Evolutionary conservation across 1,140 invertebrate species (phyloP), one percentile per base, ranked within the genome.

Genomic region (Neocloeon triangulifer): DNA sequence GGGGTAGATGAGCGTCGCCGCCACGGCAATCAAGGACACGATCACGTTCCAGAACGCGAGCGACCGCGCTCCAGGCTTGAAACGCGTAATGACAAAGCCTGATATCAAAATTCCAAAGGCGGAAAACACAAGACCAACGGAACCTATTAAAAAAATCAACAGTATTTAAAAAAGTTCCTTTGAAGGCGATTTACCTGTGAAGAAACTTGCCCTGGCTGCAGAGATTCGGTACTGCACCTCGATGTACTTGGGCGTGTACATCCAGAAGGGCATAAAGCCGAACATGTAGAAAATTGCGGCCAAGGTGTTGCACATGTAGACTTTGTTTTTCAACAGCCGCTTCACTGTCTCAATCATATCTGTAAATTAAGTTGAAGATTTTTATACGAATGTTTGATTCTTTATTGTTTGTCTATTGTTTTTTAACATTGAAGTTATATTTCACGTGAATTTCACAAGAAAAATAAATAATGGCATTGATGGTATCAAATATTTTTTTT

Each of bases 121-220:
- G n/a, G 70, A 72, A 47, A 72, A 73, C 3, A 73, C 53, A 15
- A 80, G 48, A 3, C 73, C 71, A 4, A 74, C 68, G 4, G 62
- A 64, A 16, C 27, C 27, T 29, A 17, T 14, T 5, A 29, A 14
- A 23, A 8, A 23, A 23, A 23, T 23, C 8, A 23, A 12, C 8
- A 23, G 22, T 12, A 23, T 23, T 23, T 8, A 12, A 23, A 12
- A 23, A 23, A 8, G 12, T 23, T 23, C 8, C 22, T 23, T 8
- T 23, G 12, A 8, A 12, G 22, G 22, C 12, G 22, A 23, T 10
- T 13, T 35, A 49, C 49, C 48, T 37, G 47, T 49, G n/a, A 47
- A 39, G 10, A 48, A 35, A 33, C 42, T 48, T 2, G 48, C 43
- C 10, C 23, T 34, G 4, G 55, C 58, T 19, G 59, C 63, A 29